Evolutionary conservation across 1,140 invertebrate species (phyloP).

Genomic region (Caenorhabditis inopinata): DNA sequence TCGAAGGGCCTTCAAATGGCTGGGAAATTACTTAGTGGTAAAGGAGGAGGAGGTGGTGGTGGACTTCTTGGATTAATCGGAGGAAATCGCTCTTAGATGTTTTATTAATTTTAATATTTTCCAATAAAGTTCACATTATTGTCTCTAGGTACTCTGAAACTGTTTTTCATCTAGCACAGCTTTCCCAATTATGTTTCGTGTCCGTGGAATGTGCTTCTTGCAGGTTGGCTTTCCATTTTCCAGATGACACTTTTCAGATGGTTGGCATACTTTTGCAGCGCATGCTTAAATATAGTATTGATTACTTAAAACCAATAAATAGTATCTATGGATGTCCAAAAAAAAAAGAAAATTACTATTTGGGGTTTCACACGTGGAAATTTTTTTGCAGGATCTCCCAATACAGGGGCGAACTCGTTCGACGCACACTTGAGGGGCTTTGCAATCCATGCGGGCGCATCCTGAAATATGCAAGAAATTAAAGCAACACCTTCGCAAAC

Average conservation of each 20-base stretch:
- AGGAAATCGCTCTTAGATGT: background rate
- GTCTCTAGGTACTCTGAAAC: too few relatives aligned
- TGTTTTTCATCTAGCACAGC: background rate
- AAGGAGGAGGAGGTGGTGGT: background rate
- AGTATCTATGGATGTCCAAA: too few relatives aligned
- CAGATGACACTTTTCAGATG: background rate
- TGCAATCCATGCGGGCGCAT: background rate
- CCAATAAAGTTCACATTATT: too few relatives aligned
- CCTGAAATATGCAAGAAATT: background rate
- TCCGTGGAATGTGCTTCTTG: constrained; percentile 2
- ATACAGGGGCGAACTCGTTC: background rate
- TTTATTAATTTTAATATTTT: background rate
- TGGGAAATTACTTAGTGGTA: constrained; percentile 16
- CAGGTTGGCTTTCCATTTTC: background rate
- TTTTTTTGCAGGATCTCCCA: background rate
- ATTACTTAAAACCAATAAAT: too few relatives aligned
- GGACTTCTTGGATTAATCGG: background rate
- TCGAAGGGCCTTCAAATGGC: constrained; percentile 16
- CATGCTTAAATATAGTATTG: background rate
- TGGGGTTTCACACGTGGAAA: background rate
- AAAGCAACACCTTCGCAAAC: too few relatives aligned
- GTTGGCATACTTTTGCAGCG: background rate
- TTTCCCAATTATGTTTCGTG: background rate
- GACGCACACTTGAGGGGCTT: background rate
- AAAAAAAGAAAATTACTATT: background rate